Conservation (phyloP, 2,113 vertebrate species). For the Lepus timidus region DNA sequence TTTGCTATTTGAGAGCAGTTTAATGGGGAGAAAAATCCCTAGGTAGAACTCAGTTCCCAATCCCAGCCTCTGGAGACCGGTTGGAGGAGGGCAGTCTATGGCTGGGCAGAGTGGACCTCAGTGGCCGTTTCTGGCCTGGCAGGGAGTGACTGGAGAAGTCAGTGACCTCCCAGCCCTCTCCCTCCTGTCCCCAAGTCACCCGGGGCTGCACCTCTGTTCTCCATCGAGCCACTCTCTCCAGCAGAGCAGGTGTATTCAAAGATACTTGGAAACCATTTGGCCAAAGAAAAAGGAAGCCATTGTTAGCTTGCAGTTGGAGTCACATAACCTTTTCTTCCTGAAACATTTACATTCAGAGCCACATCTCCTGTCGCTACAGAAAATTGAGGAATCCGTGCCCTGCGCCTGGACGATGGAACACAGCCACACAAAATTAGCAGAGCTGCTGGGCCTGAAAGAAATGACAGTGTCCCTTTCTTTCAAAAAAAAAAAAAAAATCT, state of each 20-base stretch:
- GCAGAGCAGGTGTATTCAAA: slow-evolving; percentile 73
- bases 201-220: not conserved
- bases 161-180: not conserved
- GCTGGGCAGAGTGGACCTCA: not conserved
- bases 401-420: slow-evolving; percentile 28
- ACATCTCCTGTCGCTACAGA: slow-evolving; percentile 72
- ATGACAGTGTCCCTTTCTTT: slow-evolving; percentile 23
- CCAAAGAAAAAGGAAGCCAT: slow-evolving; percentile 71
- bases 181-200: slow-evolving; percentile 53
- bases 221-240: not conserved
- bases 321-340: slow-evolving; percentile 75
- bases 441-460: slow-evolving; percentile 67
- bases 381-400: slow-evolving; percentile 74
- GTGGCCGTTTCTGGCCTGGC: not conserved
- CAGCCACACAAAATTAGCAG: slow-evolving; percentile 72
- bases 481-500: slow-evolving; percentile 19
- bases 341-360: slow-evolving; percentile 79
- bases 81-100: not conserved
- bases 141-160: not conserved
- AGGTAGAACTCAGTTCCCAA: not conserved
- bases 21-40: not conserved
- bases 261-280: slow-evolving; percentile 65
- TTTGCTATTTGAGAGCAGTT: slow-evolving; percentile 20
- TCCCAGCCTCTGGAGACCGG: not conserved
- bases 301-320: slow-evolving; percentile 68